phyloP scores from a whole-genome alignment of 2,888 invertebrate species.

The Hirtodrosophila trivittata region DNA sequence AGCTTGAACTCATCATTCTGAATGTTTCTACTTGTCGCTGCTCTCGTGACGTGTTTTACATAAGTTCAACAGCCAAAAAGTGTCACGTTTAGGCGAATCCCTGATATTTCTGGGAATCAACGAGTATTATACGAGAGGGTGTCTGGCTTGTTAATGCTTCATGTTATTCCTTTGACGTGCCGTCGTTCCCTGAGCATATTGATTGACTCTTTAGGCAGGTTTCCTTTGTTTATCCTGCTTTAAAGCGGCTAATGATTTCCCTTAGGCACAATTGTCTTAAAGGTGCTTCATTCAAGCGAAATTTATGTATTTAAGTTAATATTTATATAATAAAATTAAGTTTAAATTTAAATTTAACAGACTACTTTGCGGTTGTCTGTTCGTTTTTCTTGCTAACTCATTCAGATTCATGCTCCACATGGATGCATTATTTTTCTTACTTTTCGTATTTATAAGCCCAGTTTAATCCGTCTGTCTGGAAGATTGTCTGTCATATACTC shows the following conservation, averaged over 20 bases:
- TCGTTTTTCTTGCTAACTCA: no score
- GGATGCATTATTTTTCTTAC: no score
- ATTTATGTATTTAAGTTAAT: no score
- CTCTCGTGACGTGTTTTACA: conserved; percentile 53
- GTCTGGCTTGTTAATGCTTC: conserved; percentile 52
- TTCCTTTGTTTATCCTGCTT: conserved; percentile 20
- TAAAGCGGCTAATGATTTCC: conserved; percentile 29
- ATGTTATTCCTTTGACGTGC: conserved; percentile 48
- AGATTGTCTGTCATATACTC: no score
- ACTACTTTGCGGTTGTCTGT: no score
- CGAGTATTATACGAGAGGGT: background rate
- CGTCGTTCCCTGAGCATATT: conserved; percentile 19
- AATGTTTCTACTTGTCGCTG: conserved; percentile 3
- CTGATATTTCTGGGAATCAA: conserved; percentile 1
- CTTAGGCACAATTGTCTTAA: background rate
- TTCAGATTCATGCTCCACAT: no score
- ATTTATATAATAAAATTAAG: no score
- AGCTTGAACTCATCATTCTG: background rate
- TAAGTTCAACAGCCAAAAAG: conserved; percentile 44
- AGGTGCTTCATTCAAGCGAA: no score
- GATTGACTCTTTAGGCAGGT: conserved; percentile 41
- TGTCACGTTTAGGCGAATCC: conserved; percentile 52
- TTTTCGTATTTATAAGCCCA: no score
- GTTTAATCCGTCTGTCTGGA: no score
- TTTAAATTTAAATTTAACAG: no score